Evolutionary conservation across 2,888 invertebrate genomes (phyloP), one percentile per base, ranked within the genome.

Genomic region (Calliphora vomitoria): DNA sequence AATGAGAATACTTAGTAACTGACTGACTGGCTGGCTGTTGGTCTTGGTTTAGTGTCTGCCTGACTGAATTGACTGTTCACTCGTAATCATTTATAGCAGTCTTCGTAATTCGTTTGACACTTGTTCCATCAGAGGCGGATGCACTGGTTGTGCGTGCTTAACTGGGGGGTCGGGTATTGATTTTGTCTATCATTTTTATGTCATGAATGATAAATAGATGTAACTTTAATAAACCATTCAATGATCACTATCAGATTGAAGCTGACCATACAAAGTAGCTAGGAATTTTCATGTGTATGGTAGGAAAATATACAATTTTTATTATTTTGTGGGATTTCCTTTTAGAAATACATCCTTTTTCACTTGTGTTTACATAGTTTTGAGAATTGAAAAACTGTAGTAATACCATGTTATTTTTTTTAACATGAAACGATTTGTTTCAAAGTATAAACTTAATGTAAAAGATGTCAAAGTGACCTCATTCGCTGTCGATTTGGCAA

Each of bases 51-150:
- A 35, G 50, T 53, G 64, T 64, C 75, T 53, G 64, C 50, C 75
- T 35, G 35, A 35, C 35, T 35, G 35, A 6, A 35, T 35, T 50
- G 38, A 58, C 60, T 72, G 15, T 69, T 11, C n/a, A 25, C 13
- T 76, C 38, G 53, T 75, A 58, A 79, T 79, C 78, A 66, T 72
- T 72, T 71, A 55, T 64, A 58, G 60, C 68, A 75, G 64, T 60
- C 68, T 11, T 35, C 55, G 20, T 69, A 81, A 75, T 62, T 69
- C 55, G 75, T 69, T 85, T 81, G 85, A 81, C 85, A 85, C 69
- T 85, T 81, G 80, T 64, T 53, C 8, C 6, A 76, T 11, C 75
- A 81, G 85, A 75, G 85, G 80, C 85, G 85, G 85, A 80, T 85
- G 44, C 75, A 76, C 44, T 69, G 44, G 18, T 71, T 62, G 75